Conservation (phyloP, 2,113 vertebrate genomes). For the Guaruba guarouba region DNA sequence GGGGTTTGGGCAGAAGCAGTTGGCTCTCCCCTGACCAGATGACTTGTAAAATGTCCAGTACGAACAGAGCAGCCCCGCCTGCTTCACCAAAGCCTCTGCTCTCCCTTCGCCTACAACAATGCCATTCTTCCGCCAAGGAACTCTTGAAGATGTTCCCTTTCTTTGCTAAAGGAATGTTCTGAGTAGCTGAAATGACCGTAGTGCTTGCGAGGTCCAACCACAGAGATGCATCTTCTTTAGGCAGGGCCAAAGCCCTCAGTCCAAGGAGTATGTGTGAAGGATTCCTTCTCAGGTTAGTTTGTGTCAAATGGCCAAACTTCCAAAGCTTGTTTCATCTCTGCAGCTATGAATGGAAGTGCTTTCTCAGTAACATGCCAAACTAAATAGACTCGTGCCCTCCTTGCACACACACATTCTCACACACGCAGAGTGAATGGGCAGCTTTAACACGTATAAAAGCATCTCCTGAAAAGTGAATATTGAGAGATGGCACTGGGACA, state of each 20-base stretch:
- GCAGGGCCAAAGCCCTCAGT: neutral
- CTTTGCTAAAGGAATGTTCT: neutral
- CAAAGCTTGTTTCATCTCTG: neutral
- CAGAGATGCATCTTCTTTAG: neutral
- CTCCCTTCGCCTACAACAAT: neutral
- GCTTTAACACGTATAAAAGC: neutral
- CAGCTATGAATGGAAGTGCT: neutral
- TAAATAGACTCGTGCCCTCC: neutral
- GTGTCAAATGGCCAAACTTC: neutral
- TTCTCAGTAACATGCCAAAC: neutral
- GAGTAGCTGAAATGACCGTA: neutral
- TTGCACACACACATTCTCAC: neutral
- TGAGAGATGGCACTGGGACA: neutral
- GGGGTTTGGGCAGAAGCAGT: neutral
- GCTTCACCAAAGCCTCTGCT: neutral
- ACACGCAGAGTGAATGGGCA: neutral
- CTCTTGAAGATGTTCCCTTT: neutral
- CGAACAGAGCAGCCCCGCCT: fast-evolving
- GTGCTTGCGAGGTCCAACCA: neutral
- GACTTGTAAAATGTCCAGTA: neutral
- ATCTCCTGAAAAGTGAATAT: neutral
- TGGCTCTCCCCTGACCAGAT: neutral
- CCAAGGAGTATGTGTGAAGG: neutral
- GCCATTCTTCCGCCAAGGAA: neutral
- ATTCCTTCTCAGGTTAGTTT: neutral